phyloP scores from a whole-genome alignment of 2,113 vertebrate species.

The Alexandromys fortis region DNA sequence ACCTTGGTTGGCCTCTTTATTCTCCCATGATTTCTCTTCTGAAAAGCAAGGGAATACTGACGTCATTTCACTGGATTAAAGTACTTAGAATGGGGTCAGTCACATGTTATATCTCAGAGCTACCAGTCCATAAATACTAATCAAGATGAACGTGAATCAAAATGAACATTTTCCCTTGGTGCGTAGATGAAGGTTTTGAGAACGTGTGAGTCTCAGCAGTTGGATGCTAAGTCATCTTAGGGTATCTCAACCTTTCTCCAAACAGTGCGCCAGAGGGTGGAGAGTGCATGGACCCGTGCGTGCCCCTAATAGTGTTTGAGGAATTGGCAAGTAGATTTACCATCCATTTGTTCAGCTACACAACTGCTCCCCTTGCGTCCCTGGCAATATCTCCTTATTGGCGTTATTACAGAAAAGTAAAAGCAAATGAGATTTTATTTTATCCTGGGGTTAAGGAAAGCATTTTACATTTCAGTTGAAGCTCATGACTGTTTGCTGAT shows the following conservation, averaged over 20 bases:
- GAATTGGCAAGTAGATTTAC: slow-evolving; percentile 72
- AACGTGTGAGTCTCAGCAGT: neutral
- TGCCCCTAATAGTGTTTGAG: slow-evolving; percentile 14
- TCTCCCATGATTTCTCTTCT: slow-evolving; percentile 8
- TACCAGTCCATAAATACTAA: neutral
- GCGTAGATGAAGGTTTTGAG: neutral
- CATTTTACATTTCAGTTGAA: slow-evolving; percentile 73
- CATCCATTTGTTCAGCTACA: slow-evolving; percentile 48
- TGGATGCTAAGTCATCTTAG: neutral
- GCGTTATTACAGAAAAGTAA: slow-evolving; percentile 70
- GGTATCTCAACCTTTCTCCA: neutral
- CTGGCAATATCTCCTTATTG: slow-evolving; percentile 57
- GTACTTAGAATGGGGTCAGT: neutral
- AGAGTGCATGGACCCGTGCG: neutral
- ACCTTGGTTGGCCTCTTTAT: neutral
- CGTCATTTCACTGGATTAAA: neutral
- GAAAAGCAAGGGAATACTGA: neutral
- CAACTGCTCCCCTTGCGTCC: slow-evolving; percentile 14
- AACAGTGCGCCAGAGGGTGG: neutral
- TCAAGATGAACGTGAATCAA: neutral
- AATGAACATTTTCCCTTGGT: neutral
- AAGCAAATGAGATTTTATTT: slow-evolving; percentile 69
- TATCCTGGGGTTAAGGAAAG: slow-evolving; percentile 52
- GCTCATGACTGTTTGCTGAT: slow-evolving; percentile 63
- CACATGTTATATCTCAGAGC: neutral